Percentiles rank a stretch among this genome's conserved stretches.
Conservation (phyloP, 1,140 invertebrate species). For the Zaprionus ornatus region DNA sequence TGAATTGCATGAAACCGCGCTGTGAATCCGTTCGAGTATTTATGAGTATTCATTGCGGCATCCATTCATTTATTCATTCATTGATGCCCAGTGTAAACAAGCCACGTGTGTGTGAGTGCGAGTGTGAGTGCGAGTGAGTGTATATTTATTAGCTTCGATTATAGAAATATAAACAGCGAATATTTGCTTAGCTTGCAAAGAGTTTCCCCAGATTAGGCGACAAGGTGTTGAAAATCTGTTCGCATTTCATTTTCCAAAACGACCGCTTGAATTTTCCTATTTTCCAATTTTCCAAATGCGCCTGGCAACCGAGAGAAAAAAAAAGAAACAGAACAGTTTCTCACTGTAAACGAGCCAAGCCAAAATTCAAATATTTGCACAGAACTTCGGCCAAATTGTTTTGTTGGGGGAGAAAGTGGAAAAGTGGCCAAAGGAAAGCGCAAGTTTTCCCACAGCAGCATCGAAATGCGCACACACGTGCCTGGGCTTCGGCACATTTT, state of each 20-base stretch:
- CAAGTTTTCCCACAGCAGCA: conserved; percentile 12
- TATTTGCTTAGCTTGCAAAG: conserved; percentile 53
- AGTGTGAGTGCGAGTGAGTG: neutral
- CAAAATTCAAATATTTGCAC: conserved; percentile 66
- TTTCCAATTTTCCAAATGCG: conserved; percentile 4
- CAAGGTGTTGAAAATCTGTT: conserved; percentile 48
- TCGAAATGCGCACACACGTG: conserved; percentile 60
- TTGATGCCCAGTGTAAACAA: conserved; percentile 58
- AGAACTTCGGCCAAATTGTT: conserved; percentile 31
- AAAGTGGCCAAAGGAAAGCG: conserved; percentile 25
- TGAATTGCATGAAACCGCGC: conserved; percentile 20
- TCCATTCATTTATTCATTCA: conserved; percentile 5
- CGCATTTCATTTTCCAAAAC: neutral
- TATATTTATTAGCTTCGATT: conserved; percentile 54
- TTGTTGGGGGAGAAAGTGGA: conserved; percentile 2
- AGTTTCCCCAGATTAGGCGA: conserved; percentile 57
- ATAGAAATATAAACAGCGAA: conserved; percentile 59
- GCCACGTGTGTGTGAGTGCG: neutral
- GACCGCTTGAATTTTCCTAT: neutral
- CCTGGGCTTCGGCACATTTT: conserved; percentile 11
- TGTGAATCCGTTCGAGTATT: conserved; percentile 51
- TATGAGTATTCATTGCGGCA: conserved; percentile 57
- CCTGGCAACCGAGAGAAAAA: conserved; percentile 22
- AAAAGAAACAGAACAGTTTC: conserved; percentile 1
- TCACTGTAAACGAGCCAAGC: conserved; percentile 14